Evolutionary conservation across 2,888 invertebrate species (phyloP).

Genomic region (Sericinus montela): DNA sequence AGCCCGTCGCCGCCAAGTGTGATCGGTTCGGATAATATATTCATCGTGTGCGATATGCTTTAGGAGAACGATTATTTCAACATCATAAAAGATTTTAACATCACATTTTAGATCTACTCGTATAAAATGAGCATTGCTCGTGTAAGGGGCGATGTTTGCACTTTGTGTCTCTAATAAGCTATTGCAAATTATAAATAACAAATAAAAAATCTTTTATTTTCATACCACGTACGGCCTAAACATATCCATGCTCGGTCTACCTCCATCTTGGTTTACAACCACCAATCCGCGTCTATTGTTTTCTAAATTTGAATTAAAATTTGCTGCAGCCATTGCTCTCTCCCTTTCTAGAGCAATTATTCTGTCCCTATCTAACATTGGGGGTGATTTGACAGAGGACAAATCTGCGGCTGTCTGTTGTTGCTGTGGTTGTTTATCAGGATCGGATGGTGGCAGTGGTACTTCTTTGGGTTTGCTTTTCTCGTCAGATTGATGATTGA

Average conservation of each 20-base stretch:
- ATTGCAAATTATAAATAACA: constrained; percentile 27
- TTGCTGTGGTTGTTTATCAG: constrained; percentile 45
- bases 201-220: constrained; percentile 56
- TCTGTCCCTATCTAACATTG: constrained; percentile 69
- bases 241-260: constrained; percentile 62
- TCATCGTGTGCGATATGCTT: no score
- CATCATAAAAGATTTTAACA: no score
- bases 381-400: constrained; percentile 70
- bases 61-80: no score
- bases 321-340: constrained; percentile 71
- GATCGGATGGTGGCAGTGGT: constrained; percentile 36
- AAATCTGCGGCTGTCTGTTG: constrained; percentile 59
- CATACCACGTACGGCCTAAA: constrained; percentile 78
- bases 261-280: constrained; percentile 69
- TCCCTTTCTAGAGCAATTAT: constrained; percentile 70
- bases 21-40: no score
- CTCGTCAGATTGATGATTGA: constrained; percentile 49
- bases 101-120: no score
- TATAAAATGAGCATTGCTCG: neutral
- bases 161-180: constrained; percentile 19
- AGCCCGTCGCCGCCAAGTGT: no score
- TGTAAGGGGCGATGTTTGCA: constrained; percentile 5
- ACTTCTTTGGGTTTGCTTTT: constrained; percentile 53
- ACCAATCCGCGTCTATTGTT: constrained; percentile 66
- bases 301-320: constrained; percentile 75